Evolutionary conservation across 2,888 invertebrate genomes (phyloP).

Genomic region (Acheta domesticus): DNA sequence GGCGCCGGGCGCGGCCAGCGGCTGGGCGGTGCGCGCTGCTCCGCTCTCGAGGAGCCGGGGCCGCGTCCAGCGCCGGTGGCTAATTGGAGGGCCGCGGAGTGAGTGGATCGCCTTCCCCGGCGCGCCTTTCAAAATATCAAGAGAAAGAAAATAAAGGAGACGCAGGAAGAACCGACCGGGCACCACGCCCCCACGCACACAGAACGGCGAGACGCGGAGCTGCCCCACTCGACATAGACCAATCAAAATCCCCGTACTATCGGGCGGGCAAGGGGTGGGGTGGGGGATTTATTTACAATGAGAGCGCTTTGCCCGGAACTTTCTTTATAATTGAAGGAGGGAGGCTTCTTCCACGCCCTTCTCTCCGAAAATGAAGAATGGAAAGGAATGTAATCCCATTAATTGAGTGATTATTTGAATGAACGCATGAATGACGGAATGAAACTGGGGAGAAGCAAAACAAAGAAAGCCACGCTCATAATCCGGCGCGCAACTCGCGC

Average conservation of each 20-base stretch:
- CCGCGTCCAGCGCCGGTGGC: not conserved
- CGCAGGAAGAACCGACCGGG: not conserved
- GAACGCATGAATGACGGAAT: conserved; percentile 18
- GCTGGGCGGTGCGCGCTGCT: no score
- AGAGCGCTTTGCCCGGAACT: not conserved
- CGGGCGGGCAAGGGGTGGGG: not conserved
- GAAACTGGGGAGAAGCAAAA: conserved; percentile 2
- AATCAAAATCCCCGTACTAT: conserved; percentile 2
- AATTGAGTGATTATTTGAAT: conserved; percentile 18
- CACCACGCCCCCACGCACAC: not conserved
- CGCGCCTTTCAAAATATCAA: not conserved
- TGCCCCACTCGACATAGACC: not conserved
- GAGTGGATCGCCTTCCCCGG: not conserved
- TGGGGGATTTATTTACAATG: not conserved
- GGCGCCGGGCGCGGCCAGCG: no score
- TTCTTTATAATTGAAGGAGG: conserved; percentile 11
- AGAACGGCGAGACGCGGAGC: not conserved
- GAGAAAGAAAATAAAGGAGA: not conserved
- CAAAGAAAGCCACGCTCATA: conserved; percentile 18
- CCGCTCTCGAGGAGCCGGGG: no score
- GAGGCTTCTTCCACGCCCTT: not conserved
- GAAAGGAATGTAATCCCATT: conserved; percentile 18
- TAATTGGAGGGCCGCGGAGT: not conserved
- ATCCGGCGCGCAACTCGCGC: not conserved
- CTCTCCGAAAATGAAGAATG: conserved; percentile 10